Percentiles rank a stretch among this genome's conserved stretches.
Evolutionary conservation across 1,140 invertebrate species (phyloP).

Genomic region (Polypedilum vanderplanki): DNA sequence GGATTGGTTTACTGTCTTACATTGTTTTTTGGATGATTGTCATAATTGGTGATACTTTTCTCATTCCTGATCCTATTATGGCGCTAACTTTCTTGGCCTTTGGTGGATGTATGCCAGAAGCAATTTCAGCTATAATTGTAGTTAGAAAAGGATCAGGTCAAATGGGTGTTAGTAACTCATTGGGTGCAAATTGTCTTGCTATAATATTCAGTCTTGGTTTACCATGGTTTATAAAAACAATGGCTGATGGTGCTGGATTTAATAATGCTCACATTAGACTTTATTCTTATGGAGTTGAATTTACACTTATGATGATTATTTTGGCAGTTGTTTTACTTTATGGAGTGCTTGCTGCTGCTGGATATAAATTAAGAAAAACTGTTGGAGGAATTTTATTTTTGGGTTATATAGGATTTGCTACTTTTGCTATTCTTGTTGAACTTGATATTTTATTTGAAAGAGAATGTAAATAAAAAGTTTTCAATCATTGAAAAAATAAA

Average conservation of each 20-base stretch:
- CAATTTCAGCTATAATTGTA: conserved; percentile 75
- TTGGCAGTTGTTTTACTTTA: conserved; percentile 53
- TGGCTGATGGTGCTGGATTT: conserved; percentile 39
- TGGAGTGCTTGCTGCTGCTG: conserved; percentile 47
- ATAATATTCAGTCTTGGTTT: conserved; percentile 77
- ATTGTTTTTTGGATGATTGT: conserved; percentile 89
- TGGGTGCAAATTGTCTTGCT: conserved; percentile 78
- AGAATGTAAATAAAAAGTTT: neutral
- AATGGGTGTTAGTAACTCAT: conserved; percentile 77
- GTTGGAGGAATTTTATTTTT: conserved; percentile 54
- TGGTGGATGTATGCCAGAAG: conserved; percentile 84
- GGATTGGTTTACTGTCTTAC: conserved; percentile 78
- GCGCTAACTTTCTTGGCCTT: conserved; percentile 80
- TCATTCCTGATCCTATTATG: conserved; percentile 80
- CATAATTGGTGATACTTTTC: conserved; percentile 62
- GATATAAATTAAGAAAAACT: conserved; percentile 50
- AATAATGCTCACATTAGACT: neutral
- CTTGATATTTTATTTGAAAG: conserved; percentile 40
- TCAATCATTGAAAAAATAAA: too few relatives aligned
- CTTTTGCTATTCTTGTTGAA: conserved; percentile 48
- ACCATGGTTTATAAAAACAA: conserved; percentile 73
- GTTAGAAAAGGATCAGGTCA: conserved; percentile 71
- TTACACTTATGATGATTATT: conserved; percentile 44
- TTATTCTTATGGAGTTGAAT: neutral
- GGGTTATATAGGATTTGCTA: conserved; percentile 51